These are phyloP conservation scores for Rhizoglyphus robini DNA, from an alignment of 1,140 invertebrate genomes.

Conservation along the genomic window DNA sequence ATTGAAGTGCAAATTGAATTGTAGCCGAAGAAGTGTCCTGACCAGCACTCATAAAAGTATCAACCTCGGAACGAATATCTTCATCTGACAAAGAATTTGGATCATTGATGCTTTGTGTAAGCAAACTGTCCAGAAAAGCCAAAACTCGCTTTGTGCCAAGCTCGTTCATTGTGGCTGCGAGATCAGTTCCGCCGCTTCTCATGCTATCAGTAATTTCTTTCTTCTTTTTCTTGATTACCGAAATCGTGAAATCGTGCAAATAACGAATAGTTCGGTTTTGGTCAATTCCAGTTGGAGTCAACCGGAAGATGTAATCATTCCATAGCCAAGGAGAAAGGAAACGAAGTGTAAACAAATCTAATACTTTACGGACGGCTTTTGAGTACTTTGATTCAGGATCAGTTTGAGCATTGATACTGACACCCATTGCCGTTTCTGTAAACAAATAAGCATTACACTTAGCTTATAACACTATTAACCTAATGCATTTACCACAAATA, in stretches of 20 bases:
- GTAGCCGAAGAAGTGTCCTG: constrained; percentile 25
- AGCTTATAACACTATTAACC: neutral
- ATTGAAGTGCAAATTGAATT: constrained; percentile 24
- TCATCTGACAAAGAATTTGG: constrained; percentile 41
- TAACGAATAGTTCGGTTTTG: constrained; percentile 9
- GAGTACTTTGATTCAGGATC: constrained; percentile 56
- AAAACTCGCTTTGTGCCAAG: constrained; percentile 16
- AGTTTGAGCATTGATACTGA: constrained; percentile 50
- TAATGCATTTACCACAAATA: constrained; percentile 45
- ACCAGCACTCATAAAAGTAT: constrained; percentile 55
- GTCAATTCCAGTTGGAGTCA: neutral
- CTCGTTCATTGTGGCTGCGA: constrained; percentile 9
- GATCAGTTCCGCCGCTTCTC: neutral
- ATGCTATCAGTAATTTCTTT: constrained; percentile 2
- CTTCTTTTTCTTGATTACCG: constrained; percentile 15
- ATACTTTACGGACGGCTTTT: constrained; percentile 36
- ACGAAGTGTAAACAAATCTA: constrained; percentile 12
- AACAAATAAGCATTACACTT: neutral
- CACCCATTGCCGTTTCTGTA: constrained; percentile 66
- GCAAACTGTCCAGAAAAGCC: constrained; percentile 22
- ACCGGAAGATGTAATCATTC: constrained; percentile 12
- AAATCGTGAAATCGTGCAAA: constrained; percentile 17
- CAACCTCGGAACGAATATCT: constrained; percentile 63
- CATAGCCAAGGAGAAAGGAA: constrained; percentile 20
- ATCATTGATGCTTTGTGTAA: constrained; percentile 40